These are phyloP conservation scores for Pangasius larnaudii DNA, from an alignment of 2,797 vertebrate species.

Conservation along the genomic window DNA sequence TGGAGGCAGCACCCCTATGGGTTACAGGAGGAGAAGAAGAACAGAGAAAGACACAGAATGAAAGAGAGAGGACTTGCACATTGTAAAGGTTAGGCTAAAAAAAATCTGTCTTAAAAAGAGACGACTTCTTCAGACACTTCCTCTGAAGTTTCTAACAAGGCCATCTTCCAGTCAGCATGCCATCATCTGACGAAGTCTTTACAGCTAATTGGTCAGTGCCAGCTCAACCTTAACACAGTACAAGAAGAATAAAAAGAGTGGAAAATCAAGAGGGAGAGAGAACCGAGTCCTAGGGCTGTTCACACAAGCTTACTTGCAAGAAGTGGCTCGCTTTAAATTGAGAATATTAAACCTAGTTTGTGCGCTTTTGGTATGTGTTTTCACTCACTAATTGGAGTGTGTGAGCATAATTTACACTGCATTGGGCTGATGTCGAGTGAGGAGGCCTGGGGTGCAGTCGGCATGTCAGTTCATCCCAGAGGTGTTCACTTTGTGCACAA, in stretches of 20 bases:
- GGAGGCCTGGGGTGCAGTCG: neutral
- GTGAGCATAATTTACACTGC: constrained; percentile 15
- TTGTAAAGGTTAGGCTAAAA: constrained; percentile 35
- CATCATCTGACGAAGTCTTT: constrained; percentile 40
- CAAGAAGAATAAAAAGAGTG: neutral
- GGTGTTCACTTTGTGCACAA: neutral
- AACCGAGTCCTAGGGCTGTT: constrained; percentile 21
- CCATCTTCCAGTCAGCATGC: constrained; percentile 26
- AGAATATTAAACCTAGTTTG: constrained; percentile 40
- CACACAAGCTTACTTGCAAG: constrained; percentile 35
- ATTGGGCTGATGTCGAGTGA: neutral
- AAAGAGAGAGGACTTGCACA: neutral
- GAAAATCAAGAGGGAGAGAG: constrained; percentile 5
- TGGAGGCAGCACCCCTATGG: constrained; percentile 29
- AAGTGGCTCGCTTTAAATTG: constrained; percentile 24
- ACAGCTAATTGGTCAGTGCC: constrained; percentile 48
- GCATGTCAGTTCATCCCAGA: neutral
- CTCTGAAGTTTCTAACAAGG: constrained; percentile 37
- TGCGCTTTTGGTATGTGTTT: constrained; percentile 32
- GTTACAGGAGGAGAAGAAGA: constrained; percentile 21
- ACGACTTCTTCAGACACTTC: constrained; percentile 28
- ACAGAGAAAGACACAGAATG: neutral
- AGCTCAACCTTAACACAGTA: constrained; percentile 32
- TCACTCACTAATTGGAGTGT: constrained; percentile 38
- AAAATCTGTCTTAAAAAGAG: constrained; percentile 18